phyloP scores from a whole-genome alignment of 2,797 vertebrate genomes.

The Sebastes jordani region DNA sequence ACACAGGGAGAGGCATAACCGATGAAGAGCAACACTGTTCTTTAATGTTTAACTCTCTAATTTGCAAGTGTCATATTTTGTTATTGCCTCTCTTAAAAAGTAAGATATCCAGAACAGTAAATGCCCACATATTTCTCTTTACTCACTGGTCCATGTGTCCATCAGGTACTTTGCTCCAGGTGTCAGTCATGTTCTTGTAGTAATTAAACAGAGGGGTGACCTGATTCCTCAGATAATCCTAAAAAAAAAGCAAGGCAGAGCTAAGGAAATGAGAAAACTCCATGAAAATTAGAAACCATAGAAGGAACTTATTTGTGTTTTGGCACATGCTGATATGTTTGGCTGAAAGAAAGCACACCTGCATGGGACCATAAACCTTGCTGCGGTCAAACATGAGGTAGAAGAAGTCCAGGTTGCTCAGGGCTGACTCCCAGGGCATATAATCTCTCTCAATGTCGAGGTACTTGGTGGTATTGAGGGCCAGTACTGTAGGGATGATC shows the following conservation, averaged over 20 bases:
- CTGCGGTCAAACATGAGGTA: slow-evolving; percentile 93
- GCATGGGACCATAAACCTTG: slow-evolving; percentile 87
- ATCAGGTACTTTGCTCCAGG: slow-evolving; percentile 12
- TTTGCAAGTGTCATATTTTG: not conserved
- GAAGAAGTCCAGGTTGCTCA: slow-evolving; percentile 88
- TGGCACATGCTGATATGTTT: not conserved
- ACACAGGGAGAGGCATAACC: not conserved
- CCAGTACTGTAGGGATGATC: slow-evolving; percentile 71
- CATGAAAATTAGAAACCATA: not conserved
- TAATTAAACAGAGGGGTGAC: slow-evolving; percentile 77
- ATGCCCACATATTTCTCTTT: not conserved
- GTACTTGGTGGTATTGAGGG: slow-evolving; percentile 88
- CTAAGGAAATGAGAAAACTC: not conserved
- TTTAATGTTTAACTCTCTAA: not conserved
- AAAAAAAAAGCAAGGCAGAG: slow-evolving; percentile 1
- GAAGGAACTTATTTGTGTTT: not conserved
- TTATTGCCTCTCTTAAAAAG: not conserved
- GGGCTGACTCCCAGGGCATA: slow-evolving; percentile 89
- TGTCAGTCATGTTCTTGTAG: slow-evolving; percentile 35
- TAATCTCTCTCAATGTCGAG: slow-evolving; percentile 79
- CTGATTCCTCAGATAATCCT: slow-evolving; percentile 86
- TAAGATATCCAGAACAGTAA: not conserved
- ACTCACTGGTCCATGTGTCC: slow-evolving; percentile 85
- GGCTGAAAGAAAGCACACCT: slow-evolving; percentile 74
- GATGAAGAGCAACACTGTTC: not conserved